Evolutionary conservation across 2,797 vertebrate genomes (phyloP), one percentile per base, ranked within the genome.

Genomic region (Podarcis siculus): DNA sequence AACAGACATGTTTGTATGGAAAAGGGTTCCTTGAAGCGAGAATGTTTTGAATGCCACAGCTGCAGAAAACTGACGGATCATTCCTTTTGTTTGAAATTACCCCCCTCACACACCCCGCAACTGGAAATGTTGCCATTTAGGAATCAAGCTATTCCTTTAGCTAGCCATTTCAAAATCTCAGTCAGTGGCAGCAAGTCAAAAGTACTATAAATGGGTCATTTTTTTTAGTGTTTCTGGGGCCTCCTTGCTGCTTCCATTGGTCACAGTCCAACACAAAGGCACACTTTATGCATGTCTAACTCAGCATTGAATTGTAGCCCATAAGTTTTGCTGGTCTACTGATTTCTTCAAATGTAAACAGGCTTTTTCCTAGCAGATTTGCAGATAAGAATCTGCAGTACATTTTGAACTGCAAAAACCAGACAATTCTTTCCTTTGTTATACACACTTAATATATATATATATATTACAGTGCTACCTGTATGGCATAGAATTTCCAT

Each of bases 181-280:
- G 79, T 75, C 86, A 92, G 88, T 90, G 86, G 67, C 12, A 79
- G 82, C 82, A 82, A 94, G 91, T 85, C 49, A 85, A 80, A 77
- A 84, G 49, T 37, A 3, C n/a, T n/a, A 15, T 86, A 89, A 93
- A 87, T 87, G 86, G 76, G 9, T 64, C 55, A 66, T 42, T 64
- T 17, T 73, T 93, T 86, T 89, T 89, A 42, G 58, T 92, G 89
- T 93, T 92, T 67, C 8, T 90, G 91, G 89, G 86, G 55, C 23
- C 25, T 89, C 94, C 91, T 32, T 37, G 82, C 39, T 75, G 71
- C 87, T 88, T 90, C 32, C 7, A 8, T 30, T 77, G 45, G 25
- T 15, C 8, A 61, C 37, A 66, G 12, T 71, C 67, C 27, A 67
- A 58, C 27, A 61, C 23, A 77, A 64, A 66, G 55, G 8, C 19